A percentile compares a stretch with the other conserved stretches of the same genome.
phyloP scores from a whole-genome alignment of 2,797 vertebrate species.

The Melanogrammus aeglefinus region DNA sequence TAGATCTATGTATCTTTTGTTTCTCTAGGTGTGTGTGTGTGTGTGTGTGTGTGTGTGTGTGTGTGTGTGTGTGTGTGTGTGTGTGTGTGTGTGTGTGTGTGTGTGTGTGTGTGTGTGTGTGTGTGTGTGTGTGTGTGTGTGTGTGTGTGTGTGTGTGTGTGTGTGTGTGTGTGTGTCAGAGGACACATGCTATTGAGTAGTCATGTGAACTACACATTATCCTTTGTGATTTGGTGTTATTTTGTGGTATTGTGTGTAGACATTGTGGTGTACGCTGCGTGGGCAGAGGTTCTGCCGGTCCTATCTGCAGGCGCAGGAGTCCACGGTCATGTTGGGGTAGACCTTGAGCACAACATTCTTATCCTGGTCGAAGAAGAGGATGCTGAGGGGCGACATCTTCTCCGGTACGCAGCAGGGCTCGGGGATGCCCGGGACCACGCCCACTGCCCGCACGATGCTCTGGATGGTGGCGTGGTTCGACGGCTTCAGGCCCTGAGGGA shows the following conservation, averaged over 20 bases:
- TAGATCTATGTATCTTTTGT: not conserved
- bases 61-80: not conserved
- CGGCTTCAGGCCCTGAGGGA: conserved; percentile 84
- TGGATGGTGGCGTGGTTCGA: conserved; percentile 98
- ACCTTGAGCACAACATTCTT: conserved; percentile 96
- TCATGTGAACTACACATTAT: not conserved
- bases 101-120: not conserved
- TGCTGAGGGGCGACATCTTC: conserved; percentile 95
- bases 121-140: not conserved
- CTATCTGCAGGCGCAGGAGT: conserved; percentile 95
- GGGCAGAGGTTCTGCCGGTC: conserved; percentile 1
- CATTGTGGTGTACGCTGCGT: conserved; percentile 3
- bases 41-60: too few species aligned
- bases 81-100: not conserved
- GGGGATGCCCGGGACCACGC: conserved; percentile 87
- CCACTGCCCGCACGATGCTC: conserved; percentile 94
- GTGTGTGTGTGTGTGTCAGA: not conserved
- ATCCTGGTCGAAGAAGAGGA: conserved; percentile 95
- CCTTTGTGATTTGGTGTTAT: not conserved
- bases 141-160: not conserved
- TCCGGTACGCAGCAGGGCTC: conserved; percentile 97
- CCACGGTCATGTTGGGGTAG: conserved; percentile 97
- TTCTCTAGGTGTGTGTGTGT: not conserved
- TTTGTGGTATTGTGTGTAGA: not conserved
- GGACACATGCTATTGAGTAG: not conserved